These are phyloP conservation scores for Apis laboriosa DNA, from an alignment of 1,140 invertebrate genomes.

Conservation along the genomic window DNA sequence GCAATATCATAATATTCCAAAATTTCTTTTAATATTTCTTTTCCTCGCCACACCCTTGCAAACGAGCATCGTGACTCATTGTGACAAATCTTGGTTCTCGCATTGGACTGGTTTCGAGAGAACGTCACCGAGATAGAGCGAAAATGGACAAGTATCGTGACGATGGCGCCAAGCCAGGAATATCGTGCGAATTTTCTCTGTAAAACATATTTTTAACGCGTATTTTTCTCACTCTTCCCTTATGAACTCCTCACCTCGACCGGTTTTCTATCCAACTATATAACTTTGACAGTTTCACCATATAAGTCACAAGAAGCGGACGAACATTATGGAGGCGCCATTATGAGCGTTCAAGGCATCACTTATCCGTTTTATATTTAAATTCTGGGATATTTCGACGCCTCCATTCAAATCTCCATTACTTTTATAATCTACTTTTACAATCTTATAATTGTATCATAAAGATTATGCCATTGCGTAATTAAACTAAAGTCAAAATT, in stretches of 20 bases:
- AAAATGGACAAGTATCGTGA: slow-evolving; percentile 4
- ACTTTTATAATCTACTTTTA: background rate
- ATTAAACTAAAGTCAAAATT: too few relatives aligned
- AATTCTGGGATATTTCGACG: background rate
- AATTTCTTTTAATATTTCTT: background rate
- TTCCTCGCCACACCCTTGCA: too few relatives aligned
- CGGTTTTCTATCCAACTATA: background rate
- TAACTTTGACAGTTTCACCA: slow-evolving; percentile 21
- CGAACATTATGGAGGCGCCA: background rate
- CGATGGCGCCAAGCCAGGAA: slow-evolving; percentile 11
- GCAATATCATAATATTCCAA: too few relatives aligned
- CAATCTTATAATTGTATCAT: background rate
- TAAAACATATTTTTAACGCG: slow-evolving; percentile 22
- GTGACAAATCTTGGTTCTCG: background rate
- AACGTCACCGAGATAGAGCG: slow-evolving; percentile 4
- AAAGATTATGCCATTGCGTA: background rate
- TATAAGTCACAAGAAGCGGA: background rate
- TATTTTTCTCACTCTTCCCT: background rate
- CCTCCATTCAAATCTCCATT: background rate
- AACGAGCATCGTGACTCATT: background rate
- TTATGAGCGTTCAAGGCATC: slow-evolving; percentile 5
- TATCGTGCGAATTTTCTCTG: slow-evolving; percentile 14
- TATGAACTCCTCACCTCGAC: background rate
- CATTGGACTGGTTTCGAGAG: background rate
- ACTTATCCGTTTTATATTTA: slow-evolving; percentile 7